Base-by-base conservation (phyloP, 2,113 vertebrate genomes). In the Platysternon megacephalum region DNA sequence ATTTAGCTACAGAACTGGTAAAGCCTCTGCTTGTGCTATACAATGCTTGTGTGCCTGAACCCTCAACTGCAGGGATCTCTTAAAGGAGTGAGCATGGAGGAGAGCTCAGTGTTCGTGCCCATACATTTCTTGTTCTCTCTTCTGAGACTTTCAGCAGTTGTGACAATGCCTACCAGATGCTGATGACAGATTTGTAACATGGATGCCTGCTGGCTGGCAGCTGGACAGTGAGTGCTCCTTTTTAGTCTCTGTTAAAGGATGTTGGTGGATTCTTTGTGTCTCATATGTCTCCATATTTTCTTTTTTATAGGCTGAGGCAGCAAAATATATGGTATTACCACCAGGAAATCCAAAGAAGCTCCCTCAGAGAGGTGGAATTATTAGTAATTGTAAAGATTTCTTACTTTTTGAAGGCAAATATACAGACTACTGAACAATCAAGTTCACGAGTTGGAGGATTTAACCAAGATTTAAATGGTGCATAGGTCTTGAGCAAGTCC, bases 381-480 rank as follows among this genome's bases (percentile, higher is more conserved):
- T 46, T 78, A 12, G 12, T 46, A 78, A 46, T 74, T 74, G 19
- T n/a, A 78, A 78, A 78, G 21, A 78, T 44, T 74, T 9, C 72
- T 53, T 4, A 39, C 11, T 21, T 46, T 82, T 56, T 91, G 14
- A 74, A 49, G 65, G 92, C 87, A 90, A 88, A 91, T 91, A 93
- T 48, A 79, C 86, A 93, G 88, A 95, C 91, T 86, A 56, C 87
- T 81, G 53, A 88, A 72, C 19, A 72, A 93, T 87, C 65, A 85
- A 90, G 68, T 5, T 6, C 28, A 32, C 46, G 86, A 29, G 46
- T 93, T 95, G 90, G 88, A 93, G 85, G 82, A 53, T 94, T 48
- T 86, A 94, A 91, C 90, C 65, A 86, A 90, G 79, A 93, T 93
- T 96, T 92, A 95, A 97, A 94, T 95, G 74, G 49, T 81, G 49